Conservation (phyloP, 2,113 vertebrate species). For the Cervus canadensis region DNA sequence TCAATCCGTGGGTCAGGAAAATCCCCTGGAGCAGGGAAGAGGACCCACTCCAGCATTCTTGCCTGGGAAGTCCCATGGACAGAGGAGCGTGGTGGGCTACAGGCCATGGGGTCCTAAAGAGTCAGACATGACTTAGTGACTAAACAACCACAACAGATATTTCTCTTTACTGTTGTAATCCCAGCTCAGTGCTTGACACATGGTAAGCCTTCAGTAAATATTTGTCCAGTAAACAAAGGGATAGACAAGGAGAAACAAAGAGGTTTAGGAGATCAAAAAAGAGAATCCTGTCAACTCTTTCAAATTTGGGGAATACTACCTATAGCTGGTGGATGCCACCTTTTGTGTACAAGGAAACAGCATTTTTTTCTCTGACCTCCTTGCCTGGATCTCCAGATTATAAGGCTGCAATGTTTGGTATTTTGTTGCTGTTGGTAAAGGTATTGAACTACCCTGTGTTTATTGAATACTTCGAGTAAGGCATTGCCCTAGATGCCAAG, state of each 20-base stretch:
- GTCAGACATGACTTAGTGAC: background rate
- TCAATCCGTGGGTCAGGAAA: background rate
- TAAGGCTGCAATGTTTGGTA: fast-evolving
- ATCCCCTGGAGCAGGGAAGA: background rate
- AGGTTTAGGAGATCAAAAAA: background rate
- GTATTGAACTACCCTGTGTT: background rate
- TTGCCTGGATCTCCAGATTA: background rate
- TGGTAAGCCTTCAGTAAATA: background rate
- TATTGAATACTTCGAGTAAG: background rate
- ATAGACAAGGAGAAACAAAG: background rate
- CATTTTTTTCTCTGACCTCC: background rate
- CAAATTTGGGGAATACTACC: background rate
- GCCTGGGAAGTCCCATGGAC: background rate
- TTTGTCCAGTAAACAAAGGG: background rate
- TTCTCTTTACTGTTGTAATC: background rate
- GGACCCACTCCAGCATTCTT: background rate
- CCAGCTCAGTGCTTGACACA: background rate
- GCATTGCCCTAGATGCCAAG: too few species aligned
- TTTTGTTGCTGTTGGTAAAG: background rate
- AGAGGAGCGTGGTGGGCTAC: background rate
- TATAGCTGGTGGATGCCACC: background rate
- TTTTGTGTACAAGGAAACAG: background rate
- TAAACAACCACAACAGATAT: background rate
- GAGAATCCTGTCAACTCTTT: background rate
- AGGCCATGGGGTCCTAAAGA: fast-evolving